A percentile compares a stretch with the other conserved stretches of the same genome.
Evolutionary conservation across 2,113 vertebrate species (phyloP).

Genomic region (Indicator maculatus): DNA sequence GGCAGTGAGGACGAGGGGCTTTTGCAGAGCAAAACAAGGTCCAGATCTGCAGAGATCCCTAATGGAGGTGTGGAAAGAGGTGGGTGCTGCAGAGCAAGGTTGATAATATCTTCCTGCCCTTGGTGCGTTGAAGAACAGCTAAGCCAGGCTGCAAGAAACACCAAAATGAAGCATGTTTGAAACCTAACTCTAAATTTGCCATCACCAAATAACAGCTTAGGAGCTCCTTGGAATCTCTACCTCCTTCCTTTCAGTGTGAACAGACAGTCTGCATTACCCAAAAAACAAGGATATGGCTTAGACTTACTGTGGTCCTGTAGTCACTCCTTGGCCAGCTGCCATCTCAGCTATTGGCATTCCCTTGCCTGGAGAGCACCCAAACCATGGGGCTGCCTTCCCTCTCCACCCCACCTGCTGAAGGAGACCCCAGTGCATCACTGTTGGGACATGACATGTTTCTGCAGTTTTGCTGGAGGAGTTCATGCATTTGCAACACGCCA

Average conservation of each 20-base stretch:
- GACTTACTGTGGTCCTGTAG: rapidly evolving
- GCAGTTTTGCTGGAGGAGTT: neutral
- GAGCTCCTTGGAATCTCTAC: neutral
- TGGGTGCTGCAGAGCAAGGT: rapidly evolving
- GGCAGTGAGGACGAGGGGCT: neutral
- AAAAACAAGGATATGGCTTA: neutral
- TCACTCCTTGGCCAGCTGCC: neutral
- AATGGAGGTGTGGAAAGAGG: neutral
- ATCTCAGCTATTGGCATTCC: neutral
- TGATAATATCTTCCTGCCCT: rapidly evolving
- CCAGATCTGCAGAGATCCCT: neutral
- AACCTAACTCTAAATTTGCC: neutral
- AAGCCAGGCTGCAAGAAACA: neutral
- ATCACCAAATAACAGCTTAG: neutral
- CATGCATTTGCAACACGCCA: rapidly evolving
- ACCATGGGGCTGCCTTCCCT: neutral
- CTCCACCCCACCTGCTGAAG: neutral
- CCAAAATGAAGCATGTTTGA: neutral
- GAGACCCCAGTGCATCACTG: neutral
- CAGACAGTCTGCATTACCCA: neutral
- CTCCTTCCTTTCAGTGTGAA: neutral
- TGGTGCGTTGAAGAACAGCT: neutral
- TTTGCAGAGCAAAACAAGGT: neutral
- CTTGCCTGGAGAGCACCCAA: neutral
- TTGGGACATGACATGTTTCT: neutral